Evolutionary conservation across 2,113 vertebrate genomes (phyloP).

Genomic region (Myanophis thanlyinensis): DNA sequence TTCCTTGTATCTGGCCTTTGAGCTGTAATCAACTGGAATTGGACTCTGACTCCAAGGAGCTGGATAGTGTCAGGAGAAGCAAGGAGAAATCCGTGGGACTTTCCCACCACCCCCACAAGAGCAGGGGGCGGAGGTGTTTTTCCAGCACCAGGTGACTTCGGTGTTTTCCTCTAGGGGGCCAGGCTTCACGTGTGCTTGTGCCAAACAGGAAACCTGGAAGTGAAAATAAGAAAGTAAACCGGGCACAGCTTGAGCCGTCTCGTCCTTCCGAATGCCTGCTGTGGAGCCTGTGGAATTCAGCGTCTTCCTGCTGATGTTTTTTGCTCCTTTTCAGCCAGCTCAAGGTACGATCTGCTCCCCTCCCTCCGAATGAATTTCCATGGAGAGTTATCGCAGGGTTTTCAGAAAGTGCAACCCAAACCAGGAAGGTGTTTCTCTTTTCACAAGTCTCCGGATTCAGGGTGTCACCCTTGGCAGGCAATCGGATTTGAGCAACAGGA

Average conservation of each 20-base stretch:
- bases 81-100: background rate
- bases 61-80: background rate
- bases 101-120: background rate
- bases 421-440: no score
- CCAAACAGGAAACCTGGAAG: rapidly evolving
- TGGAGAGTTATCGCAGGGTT: rapidly evolving
- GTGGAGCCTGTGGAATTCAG: background rate
- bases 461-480: background rate
- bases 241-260: background rate
- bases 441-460: background rate
- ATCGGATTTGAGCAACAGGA: background rate
- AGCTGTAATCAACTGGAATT: background rate
- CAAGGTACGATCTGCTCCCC: background rate
- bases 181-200: rapidly evolving
- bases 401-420: background rate
- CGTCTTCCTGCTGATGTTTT: background rate
- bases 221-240: background rate
- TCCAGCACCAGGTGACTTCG: background rate
- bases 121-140: background rate
- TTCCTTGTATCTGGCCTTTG: background rate
- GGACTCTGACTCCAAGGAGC: background rate
- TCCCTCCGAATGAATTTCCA: background rate
- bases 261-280: background rate
- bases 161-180: background rate
- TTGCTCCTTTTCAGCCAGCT: slow-evolving; percentile 24